Evolutionary conservation across 2,888 invertebrate species (phyloP).

Genomic region (Epicampocera succincta): DNA sequence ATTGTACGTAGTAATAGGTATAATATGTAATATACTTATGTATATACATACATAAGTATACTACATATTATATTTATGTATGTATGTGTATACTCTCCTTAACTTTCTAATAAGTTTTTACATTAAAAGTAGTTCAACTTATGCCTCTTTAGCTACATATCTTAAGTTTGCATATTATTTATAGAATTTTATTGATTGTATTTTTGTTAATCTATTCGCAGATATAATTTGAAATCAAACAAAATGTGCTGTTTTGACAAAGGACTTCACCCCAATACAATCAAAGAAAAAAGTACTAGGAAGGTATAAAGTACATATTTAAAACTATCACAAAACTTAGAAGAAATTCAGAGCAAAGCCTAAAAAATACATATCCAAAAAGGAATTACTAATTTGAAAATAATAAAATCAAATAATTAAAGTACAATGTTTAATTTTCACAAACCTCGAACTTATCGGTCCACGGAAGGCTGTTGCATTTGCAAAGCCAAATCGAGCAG

Average conservation of each 20-base stretch:
- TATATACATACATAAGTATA: no score
- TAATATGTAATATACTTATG: no score
- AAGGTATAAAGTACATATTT: no score
- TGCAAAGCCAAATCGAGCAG: conserved; percentile 93
- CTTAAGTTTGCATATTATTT: no score
- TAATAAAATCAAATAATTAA: neutral
- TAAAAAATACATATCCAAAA: conserved; percentile 76
- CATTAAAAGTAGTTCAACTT: no score
- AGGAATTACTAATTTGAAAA: conserved; percentile 82
- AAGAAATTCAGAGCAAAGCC: neutral
- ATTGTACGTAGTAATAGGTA: no score
- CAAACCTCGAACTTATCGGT: conserved; percentile 92
- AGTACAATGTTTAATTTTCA: conserved; percentile 90
- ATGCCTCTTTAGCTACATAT: no score
- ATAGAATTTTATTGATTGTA: no score
- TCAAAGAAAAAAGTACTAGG: neutral
- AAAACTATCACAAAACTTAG: neutral
- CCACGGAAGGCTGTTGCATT: conserved; percentile 91
- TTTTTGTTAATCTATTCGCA: conserved; percentile 16
- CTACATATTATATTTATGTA: no score
- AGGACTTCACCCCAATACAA: neutral
- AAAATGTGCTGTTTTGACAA: conserved; percentile 21
- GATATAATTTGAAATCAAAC: conserved; percentile 11
- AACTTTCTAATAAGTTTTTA: no score
- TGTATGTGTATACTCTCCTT: no score